Conservation (phyloP, 2,888 invertebrate genomes). For the Drosophila koepferae region DNA sequence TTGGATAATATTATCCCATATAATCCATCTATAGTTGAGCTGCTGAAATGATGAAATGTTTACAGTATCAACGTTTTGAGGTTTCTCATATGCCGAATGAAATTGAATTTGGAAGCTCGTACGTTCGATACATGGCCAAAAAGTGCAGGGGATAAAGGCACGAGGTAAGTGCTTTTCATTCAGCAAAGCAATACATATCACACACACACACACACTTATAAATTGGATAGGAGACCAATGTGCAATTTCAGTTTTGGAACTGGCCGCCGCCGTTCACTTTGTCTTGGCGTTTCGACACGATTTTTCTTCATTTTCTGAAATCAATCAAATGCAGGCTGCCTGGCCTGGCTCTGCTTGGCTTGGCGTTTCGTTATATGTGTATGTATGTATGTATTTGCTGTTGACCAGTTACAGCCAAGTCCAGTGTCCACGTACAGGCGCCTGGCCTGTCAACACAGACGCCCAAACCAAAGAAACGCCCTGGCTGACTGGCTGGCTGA, state of each 20-base stretch:
- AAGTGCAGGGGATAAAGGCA: constrained; percentile 30
- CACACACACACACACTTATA: constrained; percentile 2
- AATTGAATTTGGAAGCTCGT: constrained; percentile 54
- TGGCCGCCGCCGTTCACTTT: constrained; percentile 63
- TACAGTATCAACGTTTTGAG: constrained; percentile 28
- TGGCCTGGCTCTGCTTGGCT: background rate
- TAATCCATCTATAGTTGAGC: constrained; percentile 14
- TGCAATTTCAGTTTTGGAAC: constrained; percentile 69
- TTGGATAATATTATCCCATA: constrained; percentile 1
- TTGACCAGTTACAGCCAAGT: constrained; percentile 49
- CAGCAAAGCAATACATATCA: constrained; percentile 40
- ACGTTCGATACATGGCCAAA: constrained; percentile 48
- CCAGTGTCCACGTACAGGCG: constrained; percentile 28
- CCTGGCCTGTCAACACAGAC: constrained; percentile 63
- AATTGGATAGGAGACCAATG: constrained; percentile 44
- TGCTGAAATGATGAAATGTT: constrained; percentile 19
- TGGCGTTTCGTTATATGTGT: constrained; percentile 16
- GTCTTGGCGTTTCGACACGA: constrained; percentile 79
- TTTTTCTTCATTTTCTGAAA: constrained; percentile 79
- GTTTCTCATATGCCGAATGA: constrained; percentile 28
- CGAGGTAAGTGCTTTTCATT: constrained; percentile 66
- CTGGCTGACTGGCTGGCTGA: constrained; percentile 50
- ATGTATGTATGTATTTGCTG: constrained; percentile 26
- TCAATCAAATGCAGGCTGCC: constrained; percentile 76
- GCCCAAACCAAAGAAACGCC: constrained; percentile 24